Conservation (phyloP, 1,140 invertebrate genomes). For the Rhagoletis pomonella region DNA sequence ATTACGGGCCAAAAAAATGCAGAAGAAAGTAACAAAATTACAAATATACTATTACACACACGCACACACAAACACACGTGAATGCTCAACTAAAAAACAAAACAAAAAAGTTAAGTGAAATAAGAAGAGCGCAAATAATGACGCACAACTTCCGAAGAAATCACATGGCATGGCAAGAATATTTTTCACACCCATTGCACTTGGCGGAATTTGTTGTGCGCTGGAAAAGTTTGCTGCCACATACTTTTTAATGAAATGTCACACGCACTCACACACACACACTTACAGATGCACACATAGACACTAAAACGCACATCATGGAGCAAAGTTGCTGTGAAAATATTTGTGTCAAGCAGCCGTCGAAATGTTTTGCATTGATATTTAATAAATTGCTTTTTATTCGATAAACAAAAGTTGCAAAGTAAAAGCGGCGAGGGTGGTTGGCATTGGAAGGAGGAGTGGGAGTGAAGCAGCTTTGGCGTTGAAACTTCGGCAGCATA, state of each 20-base stretch:
- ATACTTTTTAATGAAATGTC: conserved; percentile 7
- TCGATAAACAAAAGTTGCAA: conserved; percentile 26
- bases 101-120: background rate
- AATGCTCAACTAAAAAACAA: no score
- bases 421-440: background rate
- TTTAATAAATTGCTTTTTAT: conserved; percentile 33
- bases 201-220: background rate
- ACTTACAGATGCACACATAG: background rate
- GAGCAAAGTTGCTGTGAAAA: background rate
- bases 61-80: background rate
- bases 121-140: background rate
- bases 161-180: background rate
- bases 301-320: background rate
- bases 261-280: background rate
- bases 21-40: background rate
- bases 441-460: no score
- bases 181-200: conserved; percentile 25
- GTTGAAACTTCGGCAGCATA: background rate
- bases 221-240: background rate
- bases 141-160: conserved; percentile 28
- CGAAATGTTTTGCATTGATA: background rate
- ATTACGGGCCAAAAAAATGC: background rate
- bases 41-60: no score
- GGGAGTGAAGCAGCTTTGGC: background rate
- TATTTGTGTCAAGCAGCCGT: background rate